A percentile compares a stretch with the other conserved stretches of the same genome.
Evolutionary conservation across 2,113 vertebrate genomes (phyloP).

Genomic region (Phrynosoma platyrhinos): DNA sequence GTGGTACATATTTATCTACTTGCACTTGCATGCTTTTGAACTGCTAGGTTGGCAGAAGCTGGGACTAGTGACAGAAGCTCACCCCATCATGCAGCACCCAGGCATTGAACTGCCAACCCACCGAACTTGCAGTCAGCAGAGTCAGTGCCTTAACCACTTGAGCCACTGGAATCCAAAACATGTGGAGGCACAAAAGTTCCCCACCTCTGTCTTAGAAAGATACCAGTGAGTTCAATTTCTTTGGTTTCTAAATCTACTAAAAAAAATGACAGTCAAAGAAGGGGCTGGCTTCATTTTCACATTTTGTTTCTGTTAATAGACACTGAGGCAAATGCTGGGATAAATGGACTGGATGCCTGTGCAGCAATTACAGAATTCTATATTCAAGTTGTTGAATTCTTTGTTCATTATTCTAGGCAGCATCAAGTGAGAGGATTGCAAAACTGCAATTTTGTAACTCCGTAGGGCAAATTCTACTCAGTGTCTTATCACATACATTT

Average conservation of each 20-base stretch:
- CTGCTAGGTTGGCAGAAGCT: no score
- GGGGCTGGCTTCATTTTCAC: slow-evolving; percentile 56
- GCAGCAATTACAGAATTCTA: rapidly evolving
- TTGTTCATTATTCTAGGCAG: slow-evolving; percentile 31
- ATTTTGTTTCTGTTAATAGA: neutral
- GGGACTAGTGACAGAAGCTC: no score
- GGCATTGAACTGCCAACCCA: no score
- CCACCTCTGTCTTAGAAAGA: slow-evolving; percentile 23
- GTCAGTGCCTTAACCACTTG: no score
- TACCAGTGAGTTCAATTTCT: slow-evolving; percentile 29
- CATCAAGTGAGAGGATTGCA: slow-evolving; percentile 20
- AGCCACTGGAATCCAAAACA: no score
- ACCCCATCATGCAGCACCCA: no score
- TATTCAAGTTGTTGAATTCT: neutral
- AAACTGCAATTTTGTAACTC: neutral
- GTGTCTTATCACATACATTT: neutral
- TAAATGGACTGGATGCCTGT: slow-evolving; percentile 39
- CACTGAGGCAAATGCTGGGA: neutral
- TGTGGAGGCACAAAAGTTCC: neutral
- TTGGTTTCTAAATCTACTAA: slow-evolving; percentile 42
- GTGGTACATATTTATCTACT: no score
- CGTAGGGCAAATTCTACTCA: slow-evolving; percentile 18
- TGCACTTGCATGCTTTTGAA: no score
- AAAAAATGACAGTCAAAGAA: neutral
- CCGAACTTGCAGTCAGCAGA: no score